Percentiles rank a stretch among this genome's conserved stretches.
Conservation (phyloP, 2,888 invertebrate species). For the Geophilus truncorum region DNA sequence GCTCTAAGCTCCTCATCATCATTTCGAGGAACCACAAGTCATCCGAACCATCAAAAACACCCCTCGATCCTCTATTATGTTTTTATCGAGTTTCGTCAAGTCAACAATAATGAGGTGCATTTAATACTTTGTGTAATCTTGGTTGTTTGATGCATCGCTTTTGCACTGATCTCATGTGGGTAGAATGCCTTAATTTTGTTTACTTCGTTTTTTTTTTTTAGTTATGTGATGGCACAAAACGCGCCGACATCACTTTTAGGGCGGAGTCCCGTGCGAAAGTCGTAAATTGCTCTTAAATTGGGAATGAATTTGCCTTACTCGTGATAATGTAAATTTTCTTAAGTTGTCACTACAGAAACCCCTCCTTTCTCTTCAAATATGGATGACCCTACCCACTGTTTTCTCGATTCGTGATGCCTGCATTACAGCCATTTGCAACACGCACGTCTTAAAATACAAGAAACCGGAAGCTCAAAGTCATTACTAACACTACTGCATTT, state of each 20-base stretch:
- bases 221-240: background rate
- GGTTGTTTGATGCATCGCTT: background rate
- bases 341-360: background rate
- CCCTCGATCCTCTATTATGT: background rate
- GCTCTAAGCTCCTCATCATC: background rate
- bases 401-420: background rate
- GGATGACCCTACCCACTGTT: background rate
- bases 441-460: background rate
- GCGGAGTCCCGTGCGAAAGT: background rate
- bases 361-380: slow-evolving; percentile 2
- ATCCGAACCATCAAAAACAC: background rate
- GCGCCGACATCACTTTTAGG: background rate
- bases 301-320: slow-evolving; percentile 2
- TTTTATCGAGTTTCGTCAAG: background rate
- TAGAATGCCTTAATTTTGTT: background rate
- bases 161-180: background rate
- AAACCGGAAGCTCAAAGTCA: background rate
- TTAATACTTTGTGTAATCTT: background rate
- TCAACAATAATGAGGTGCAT: background rate
- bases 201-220: background rate
- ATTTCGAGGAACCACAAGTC: background rate
- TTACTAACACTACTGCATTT: background rate
- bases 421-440: background rate
- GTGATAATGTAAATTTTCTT: background rate
- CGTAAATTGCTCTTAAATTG: slow-evolving; percentile 4